Conservation (phyloP, 2,797 vertebrate species). For the Microhierax caerulescens region DNA sequence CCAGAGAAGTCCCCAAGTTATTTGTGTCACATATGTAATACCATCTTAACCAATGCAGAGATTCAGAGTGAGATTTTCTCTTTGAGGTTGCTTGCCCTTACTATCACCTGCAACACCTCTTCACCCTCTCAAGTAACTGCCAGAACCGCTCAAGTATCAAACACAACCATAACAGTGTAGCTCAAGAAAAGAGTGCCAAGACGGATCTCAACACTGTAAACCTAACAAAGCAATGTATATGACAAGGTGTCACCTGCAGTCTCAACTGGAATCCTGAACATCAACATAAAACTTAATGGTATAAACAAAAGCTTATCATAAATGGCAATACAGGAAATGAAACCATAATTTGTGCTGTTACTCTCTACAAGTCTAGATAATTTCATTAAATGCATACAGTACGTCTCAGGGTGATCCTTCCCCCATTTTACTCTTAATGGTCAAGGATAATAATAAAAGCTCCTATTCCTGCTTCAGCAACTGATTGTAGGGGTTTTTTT, state of each 20-base stretch:
- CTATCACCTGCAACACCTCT: neutral
- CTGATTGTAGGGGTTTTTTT: neutral
- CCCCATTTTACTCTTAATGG: neutral
- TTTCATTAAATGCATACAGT: neutral
- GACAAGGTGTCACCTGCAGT: neutral
- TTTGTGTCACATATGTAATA: neutral
- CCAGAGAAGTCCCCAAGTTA: neutral
- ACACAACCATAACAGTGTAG: neutral
- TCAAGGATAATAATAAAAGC: neutral
- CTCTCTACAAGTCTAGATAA: neutral
- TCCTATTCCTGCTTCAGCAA: neutral
- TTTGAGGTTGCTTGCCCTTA: neutral
- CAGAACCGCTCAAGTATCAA: neutral
- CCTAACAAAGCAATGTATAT: neutral
- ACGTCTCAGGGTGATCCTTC: neutral
- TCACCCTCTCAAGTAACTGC: neutral
- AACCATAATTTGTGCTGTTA: neutral
- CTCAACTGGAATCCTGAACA: neutral
- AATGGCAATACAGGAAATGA: neutral
- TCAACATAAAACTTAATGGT: neutral
- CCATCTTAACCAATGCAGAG: neutral
- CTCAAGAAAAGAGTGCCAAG: neutral
- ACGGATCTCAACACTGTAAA: neutral
- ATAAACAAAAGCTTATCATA: neutral
- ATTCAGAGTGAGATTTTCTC: neutral